Evolutionary conservation across 2,797 vertebrate genomes (phyloP).

Genomic region (Danio albolineatus): DNA sequence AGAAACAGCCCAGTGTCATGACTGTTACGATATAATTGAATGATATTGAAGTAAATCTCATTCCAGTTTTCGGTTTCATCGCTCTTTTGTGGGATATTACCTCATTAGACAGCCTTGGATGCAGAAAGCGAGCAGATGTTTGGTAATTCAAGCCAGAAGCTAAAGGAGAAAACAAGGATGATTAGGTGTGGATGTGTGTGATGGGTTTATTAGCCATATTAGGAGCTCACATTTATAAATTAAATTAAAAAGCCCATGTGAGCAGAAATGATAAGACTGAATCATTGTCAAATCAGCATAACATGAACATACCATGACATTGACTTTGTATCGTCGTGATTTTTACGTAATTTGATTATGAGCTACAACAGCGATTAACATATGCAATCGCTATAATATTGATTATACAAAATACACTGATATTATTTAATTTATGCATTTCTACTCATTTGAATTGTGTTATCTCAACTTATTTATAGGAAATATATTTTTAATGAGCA

Average conservation of each 20-base stretch:
- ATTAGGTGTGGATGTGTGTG: neutral
- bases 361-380: too few relatives aligned
- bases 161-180: neutral
- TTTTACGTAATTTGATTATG: too few relatives aligned
- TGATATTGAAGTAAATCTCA: neutral
- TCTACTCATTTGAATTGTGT: too few relatives aligned
- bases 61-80: neutral
- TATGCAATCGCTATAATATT: too few relatives aligned
- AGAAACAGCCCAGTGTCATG: neutral
- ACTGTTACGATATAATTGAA: slow-evolving; percentile 6
- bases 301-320: neutral
- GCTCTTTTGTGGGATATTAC: neutral
- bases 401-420: too few relatives aligned
- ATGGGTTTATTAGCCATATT: neutral
- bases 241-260: neutral
- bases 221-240: slow-evolving; percentile 2
- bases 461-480: too few relatives aligned
- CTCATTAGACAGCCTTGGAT: neutral
- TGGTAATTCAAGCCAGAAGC: neutral
- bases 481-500: too few relatives aligned
- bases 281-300: neutral
- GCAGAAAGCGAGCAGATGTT: slow-evolving; percentile 1
- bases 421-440: too few relatives aligned
- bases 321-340: neutral
- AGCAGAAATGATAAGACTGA: neutral